A percentile compares a stretch with the other conserved stretches of the same genome.
Conservation (phyloP, 2,888 invertebrate species). For the Epinotia bilunana region DNA sequence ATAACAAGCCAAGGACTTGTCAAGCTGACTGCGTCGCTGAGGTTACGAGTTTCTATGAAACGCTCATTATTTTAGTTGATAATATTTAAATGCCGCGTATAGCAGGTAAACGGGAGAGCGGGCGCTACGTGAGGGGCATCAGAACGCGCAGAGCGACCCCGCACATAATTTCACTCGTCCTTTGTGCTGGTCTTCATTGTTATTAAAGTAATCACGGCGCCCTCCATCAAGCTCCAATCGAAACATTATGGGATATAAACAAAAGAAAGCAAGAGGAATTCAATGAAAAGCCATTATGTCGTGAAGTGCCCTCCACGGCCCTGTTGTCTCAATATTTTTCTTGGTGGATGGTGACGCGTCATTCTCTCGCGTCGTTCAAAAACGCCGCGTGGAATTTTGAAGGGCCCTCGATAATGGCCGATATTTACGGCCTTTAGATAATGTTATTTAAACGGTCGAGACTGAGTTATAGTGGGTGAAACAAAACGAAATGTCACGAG, state of each 20-base stretch:
- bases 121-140: conserved; percentile 79
- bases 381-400: conserved; percentile 80
- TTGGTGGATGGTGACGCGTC: conserved; percentile 81
- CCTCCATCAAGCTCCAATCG: conserved; percentile 81
- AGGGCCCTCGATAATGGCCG: conserved; percentile 80
- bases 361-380: conserved; percentile 77
- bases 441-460: conserved; percentile 74
- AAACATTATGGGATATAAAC: conserved; percentile 84
- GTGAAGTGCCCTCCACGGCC: conserved; percentile 73
- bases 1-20: conserved; percentile 13
- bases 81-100: conserved; percentile 75
- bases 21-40: conserved; percentile 37
- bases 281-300: conserved; percentile 84
- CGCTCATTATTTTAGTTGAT: conserved; percentile 78
- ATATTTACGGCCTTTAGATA: conserved; percentile 82
- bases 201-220: conserved; percentile 83
- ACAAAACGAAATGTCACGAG: conserved; percentile 67
- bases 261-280: conserved; percentile 83
- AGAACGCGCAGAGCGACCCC: conserved; percentile 74
- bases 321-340: conserved; percentile 84
- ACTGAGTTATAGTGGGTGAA: conserved; percentile 74
- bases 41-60: conserved; percentile 65
- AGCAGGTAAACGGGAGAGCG: conserved; percentile 66
- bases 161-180: conserved; percentile 79
- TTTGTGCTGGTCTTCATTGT: conserved; percentile 80